phyloP scores from a whole-genome alignment of 1,140 invertebrate species.

The Ditylenchus dipsaci region DNA sequence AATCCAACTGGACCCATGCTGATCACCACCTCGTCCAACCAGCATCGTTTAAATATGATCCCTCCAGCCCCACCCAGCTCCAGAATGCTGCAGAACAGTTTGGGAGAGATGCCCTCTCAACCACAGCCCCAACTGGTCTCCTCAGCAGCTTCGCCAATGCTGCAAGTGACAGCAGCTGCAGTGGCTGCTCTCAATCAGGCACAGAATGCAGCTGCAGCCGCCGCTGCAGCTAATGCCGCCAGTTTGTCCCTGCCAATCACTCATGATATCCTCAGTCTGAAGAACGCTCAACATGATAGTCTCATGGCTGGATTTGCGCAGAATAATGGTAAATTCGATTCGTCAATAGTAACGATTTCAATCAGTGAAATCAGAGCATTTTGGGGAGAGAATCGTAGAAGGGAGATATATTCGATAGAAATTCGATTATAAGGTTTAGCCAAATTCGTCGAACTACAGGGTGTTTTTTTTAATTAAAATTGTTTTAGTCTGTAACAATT shows the following conservation, averaged over 20 bases:
- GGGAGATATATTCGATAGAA: too few relatives aligned
- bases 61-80: background rate
- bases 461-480: too few relatives aligned
- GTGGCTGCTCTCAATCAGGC: background rate
- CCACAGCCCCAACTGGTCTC: conserved; percentile 34
- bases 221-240: background rate
- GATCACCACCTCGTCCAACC: background rate
- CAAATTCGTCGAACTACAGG: too few relatives aligned
- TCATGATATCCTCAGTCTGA: conserved; percentile 26
- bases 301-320: conserved; percentile 19
- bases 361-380: background rate
- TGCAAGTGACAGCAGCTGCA: conserved; percentile 10
- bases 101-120: conserved; percentile 35
- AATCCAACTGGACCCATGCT: background rate
- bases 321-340: conserved; percentile 8
- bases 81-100: background rate
- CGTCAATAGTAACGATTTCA: background rate
- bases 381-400: too few relatives aligned
- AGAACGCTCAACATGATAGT: conserved; percentile 10
- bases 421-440: too few relatives aligned
- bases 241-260: conserved; percentile 16
- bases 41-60: background rate
- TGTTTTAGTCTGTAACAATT: too few relatives aligned
- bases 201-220: background rate
- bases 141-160: background rate